Conservation (phyloP, 2,797 vertebrate species). For the Helarctos malayanus region DNA sequence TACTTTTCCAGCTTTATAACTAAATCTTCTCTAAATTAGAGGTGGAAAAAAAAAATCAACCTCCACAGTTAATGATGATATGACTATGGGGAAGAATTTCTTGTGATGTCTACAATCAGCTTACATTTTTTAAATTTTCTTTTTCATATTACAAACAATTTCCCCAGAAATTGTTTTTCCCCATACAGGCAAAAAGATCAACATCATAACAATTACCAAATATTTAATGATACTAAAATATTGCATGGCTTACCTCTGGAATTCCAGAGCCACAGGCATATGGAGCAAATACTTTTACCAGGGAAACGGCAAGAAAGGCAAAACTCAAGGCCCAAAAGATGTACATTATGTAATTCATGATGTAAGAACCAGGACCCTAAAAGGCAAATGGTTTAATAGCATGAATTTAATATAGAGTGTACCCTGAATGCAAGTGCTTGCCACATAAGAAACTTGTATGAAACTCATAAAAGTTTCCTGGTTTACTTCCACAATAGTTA, state of each 20-base stretch:
- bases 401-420: background rate
- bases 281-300: conserved; percentile 98
- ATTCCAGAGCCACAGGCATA: conserved; percentile 99
- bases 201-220: background rate
- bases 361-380: conserved; percentile 99
- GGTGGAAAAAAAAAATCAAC: background rate
- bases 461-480: background rate
- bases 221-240: background rate
- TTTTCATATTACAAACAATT: conserved; percentile 38
- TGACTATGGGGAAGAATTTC: background rate
- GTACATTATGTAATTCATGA: conserved; percentile 99
- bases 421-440: background rate
- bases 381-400: conserved; percentile 70
- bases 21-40: background rate
- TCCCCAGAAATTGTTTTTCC: background rate
- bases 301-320: conserved; percentile 97
- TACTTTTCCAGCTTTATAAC: background rate
- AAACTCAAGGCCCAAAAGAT: conserved; percentile 99
- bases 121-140: conserved; percentile 8
- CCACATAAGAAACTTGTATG: background rate
- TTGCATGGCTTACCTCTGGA: conserved; percentile 94
- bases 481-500: background rate
- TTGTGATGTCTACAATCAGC: conserved; percentile 20
- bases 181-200: background rate
- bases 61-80: background rate